Conservation (phyloP, 2,797 vertebrate species). For the Eulemur albifrons region DNA sequence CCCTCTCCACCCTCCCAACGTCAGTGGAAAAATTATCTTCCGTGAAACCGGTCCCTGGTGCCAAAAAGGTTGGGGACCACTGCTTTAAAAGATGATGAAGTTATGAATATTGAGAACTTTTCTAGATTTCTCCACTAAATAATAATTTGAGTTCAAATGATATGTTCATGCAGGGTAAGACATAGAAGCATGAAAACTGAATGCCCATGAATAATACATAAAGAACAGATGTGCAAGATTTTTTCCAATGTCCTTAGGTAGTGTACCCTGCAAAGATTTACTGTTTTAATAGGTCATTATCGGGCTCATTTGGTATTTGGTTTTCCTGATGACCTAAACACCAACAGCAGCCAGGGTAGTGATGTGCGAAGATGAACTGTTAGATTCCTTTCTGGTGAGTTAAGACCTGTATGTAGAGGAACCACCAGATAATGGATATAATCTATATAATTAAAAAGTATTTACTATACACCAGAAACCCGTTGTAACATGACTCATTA, state of each 20-base stretch:
- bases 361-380: not conserved
- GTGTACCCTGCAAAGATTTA: too few relatives aligned
- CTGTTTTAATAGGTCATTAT: not conserved
- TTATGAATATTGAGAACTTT: constrained; percentile 25
- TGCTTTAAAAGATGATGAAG: not conserved
- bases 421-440: not conserved
- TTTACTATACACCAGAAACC: not conserved
- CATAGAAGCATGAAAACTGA: not conserved
- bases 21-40: too few relatives aligned
- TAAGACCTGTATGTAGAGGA: not conserved
- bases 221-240: not conserved
- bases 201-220: not conserved
- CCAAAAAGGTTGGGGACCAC: too few relatives aligned
- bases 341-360: not conserved
- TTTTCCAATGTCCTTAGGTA: not conserved
- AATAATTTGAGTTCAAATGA: not conserved
- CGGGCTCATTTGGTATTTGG: not conserved
- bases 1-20: too few relatives aligned
- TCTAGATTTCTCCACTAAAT: not conserved
- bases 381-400: not conserved
- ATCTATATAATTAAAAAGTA: not conserved
- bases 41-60: too few relatives aligned
- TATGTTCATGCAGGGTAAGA: not conserved
- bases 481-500: not conserved
- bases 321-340: not conserved